Conservation (phyloP, 2,797 vertebrate species). For the Hipposideros larvatus region DNA sequence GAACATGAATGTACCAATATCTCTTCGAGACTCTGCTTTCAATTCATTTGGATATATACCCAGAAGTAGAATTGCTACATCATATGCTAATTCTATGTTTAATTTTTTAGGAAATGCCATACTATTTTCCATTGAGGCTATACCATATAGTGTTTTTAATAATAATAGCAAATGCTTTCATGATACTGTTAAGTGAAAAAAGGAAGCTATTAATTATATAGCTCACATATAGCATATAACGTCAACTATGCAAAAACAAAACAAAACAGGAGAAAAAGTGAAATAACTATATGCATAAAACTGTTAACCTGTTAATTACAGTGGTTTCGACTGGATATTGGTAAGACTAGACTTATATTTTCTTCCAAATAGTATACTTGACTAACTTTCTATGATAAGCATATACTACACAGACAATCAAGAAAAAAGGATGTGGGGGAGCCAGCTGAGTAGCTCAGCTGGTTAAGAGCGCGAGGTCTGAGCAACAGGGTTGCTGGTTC, state of each 20-base stretch:
- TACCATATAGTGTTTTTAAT: background rate
- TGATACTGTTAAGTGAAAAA: background rate
- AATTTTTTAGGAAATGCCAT: constrained; percentile 48
- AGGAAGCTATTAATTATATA: background rate
- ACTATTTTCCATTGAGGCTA: constrained; percentile 26
- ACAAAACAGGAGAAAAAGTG: background rate
- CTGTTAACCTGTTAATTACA: background rate
- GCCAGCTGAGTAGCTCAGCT: too few relatives aligned
- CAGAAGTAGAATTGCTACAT: background rate
- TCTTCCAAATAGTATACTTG: constrained; percentile 40
- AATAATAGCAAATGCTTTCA: constrained; percentile 47
- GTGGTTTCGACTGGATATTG: background rate
- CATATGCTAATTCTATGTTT: constrained; percentile 43
- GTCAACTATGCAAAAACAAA: constrained; percentile 39
- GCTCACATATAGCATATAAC: constrained; percentile 1
- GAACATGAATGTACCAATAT: background rate
- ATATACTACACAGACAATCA: background rate
- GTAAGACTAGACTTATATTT: constrained; percentile 5
- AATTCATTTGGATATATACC: background rate
- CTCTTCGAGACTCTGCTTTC: background rate
- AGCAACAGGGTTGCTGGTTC: too few relatives aligned
- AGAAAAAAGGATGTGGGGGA: background rate
- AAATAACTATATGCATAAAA: constrained; percentile 9
- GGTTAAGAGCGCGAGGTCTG: too few relatives aligned
- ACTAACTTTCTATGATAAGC: constrained; percentile 24